Conservation (phyloP, 2,888 invertebrate species). For the Parnassius apollo region DNA sequence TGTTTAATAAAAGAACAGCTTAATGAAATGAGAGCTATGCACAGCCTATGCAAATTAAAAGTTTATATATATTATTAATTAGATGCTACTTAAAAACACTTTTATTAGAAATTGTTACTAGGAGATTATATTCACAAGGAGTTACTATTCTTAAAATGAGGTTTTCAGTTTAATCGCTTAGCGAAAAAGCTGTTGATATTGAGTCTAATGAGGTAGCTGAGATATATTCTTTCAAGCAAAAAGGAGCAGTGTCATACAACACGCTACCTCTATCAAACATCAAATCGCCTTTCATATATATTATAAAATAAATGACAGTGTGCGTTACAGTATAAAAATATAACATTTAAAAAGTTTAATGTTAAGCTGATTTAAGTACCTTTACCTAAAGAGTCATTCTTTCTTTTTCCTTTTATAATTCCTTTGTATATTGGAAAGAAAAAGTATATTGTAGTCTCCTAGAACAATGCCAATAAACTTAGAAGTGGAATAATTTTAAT, state of each 20-base stretch:
- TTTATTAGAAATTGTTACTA: slow-evolving; percentile 22
- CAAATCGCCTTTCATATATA: slow-evolving; percentile 17
- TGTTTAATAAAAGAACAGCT: background rate
- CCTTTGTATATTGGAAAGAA: slow-evolving; percentile 21
- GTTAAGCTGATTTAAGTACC: slow-evolving; percentile 25
- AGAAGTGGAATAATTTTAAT: slow-evolving; percentile 6
- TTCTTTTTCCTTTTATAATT: slow-evolving; percentile 1
- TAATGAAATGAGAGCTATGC: slow-evolving; percentile 22
- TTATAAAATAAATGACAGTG: slow-evolving; percentile 24
- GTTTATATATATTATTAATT: slow-evolving; percentile 9
- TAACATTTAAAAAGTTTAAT: slow-evolving; percentile 24
- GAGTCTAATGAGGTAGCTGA: slow-evolving; percentile 28
- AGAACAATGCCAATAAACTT: slow-evolving; percentile 20
- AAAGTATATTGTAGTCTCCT: slow-evolving; percentile 27
- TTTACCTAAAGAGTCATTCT: slow-evolving; percentile 18
- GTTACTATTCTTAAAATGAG: slow-evolving; percentile 15
- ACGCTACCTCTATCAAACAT: slow-evolving; percentile 25
- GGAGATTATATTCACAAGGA: slow-evolving; percentile 22
- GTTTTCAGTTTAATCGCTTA: slow-evolving; percentile 21
- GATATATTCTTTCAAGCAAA: slow-evolving; percentile 24
- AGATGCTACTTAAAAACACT: slow-evolving; percentile 7
- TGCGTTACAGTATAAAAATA: slow-evolving; percentile 28
- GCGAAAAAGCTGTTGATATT: slow-evolving; percentile 21
- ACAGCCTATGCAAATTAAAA: slow-evolving; percentile 24
- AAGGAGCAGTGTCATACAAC: slow-evolving; percentile 13